A percentile compares a stretch with the other conserved stretches of the same genome.
Conservation (phyloP, 2,797 vertebrate species). For the Pangasius djambal region DNA sequence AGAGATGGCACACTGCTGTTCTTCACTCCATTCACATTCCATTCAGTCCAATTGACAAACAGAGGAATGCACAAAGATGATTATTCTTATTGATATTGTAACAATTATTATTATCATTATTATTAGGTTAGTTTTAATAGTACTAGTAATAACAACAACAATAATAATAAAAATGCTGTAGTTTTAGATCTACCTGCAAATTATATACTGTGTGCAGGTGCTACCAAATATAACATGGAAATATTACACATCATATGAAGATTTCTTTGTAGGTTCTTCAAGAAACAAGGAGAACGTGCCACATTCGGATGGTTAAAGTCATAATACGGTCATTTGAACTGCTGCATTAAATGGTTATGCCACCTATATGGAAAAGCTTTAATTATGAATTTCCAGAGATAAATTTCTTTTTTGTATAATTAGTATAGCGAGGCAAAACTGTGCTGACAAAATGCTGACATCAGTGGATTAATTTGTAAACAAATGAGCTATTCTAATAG, state of each 20-base stretch:
- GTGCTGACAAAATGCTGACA: constrained; percentile 33
- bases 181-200: constrained; percentile 5
- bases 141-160: neutral
- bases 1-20: constrained; percentile 37
- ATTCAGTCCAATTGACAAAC: neutral
- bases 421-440: neutral
- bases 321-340: neutral
- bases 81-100: neutral
- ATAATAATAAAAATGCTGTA: constrained; percentile 9
- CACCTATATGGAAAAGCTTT: neutral
- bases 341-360: neutral
- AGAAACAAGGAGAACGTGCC: neutral
- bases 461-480: constrained; percentile 48
- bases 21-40: neutral
- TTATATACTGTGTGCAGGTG: constrained; percentile 23
- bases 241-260: constrained; percentile 10
- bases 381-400: neutral
- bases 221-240: neutral
- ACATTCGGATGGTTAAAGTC: neutral
- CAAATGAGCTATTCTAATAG: constrained; percentile 22
- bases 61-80: neutral
- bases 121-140: neutral
- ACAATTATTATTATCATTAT: neutral
- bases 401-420: neutral
- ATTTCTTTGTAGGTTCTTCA: neutral